Base-by-base conservation (phyloP, 2,888 invertebrate genomes). In the Cybosia mesomella region DNA sequence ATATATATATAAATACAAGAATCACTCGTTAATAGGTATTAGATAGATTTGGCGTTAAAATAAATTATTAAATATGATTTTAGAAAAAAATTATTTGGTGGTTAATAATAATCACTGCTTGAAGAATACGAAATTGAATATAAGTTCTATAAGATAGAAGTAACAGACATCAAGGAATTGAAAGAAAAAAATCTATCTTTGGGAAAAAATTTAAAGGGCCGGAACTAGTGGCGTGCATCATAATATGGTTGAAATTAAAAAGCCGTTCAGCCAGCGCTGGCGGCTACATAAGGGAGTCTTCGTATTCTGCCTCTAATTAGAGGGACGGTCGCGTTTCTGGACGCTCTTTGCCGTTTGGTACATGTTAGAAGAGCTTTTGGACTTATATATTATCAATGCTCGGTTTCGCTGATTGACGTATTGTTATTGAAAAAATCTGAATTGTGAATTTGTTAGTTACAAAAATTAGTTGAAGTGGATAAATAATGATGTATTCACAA, bases 211-310 rank as follows among this genome's bases (percentile, higher is more conserved):
- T 21, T 0, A 62, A 63, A 15, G 54, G 5, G 28, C 64, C 64
- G 66, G 60, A 68, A 64, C 71, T 73, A 75, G 74, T 77, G 64
- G 75, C 67, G 79, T 75, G 75, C 79, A 80, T 83, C 79, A 81
- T 83, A 79, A 74, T 80, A 74, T 73, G 81, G 82, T 86, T 86
- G 80, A 84, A 87, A 88, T 88, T 85, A 87, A 89, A 89, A 90
- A 88, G 81, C 84, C 82, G 81, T 80, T 78, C 80, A 81, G 85
- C 83, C 79, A 71, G 80, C 77, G 86, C 87, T 83, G 58, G 72
- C 43, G 74, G 80, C 79, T 70, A 71, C 77, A 65, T 73, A 69
- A 79, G 77, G 82, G 79, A 78, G 82, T 82, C 85, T 83, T 81
- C 83, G 43, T 69, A 74, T 84, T 81, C 83, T 67, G 36, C 36